phyloP scores from a whole-genome alignment of 2,888 invertebrate species.

The Melolontha melolontha region DNA sequence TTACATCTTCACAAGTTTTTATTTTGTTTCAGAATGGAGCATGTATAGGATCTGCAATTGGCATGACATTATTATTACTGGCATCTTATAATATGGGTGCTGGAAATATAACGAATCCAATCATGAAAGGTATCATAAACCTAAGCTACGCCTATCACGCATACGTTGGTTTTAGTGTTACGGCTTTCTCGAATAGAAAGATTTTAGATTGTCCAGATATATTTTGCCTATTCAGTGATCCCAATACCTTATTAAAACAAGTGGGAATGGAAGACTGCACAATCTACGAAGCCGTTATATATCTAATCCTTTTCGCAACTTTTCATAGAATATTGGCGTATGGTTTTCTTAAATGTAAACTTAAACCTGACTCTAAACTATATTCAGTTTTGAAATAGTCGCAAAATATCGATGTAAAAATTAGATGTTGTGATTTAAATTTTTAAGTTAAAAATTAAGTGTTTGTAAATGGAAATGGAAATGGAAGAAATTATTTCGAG shows the following conservation, averaged over 20 bases:
- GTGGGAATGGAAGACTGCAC: slow-evolving; percentile 43
- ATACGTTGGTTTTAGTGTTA: slow-evolving; percentile 68
- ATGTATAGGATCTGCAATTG: slow-evolving; percentile 70
- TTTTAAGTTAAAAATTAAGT: too few species aligned
- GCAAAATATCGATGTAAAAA: background rate
- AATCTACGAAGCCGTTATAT: slow-evolving; percentile 37
- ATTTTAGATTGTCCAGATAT: slow-evolving; percentile 39
- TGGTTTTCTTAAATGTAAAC: slow-evolving; percentile 41
- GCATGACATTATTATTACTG: slow-evolving; percentile 70
- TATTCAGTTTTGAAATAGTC: slow-evolving; percentile 25
- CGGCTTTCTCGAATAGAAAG: slow-evolving; percentile 26
- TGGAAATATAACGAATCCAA: slow-evolving; percentile 67
- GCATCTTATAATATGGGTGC: slow-evolving; percentile 75
- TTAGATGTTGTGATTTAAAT: background rate
- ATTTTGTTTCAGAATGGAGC: slow-evolving; percentile 71
- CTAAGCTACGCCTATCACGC: slow-evolving; percentile 77
- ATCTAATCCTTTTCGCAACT: slow-evolving; percentile 37
- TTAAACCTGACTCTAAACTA: slow-evolving; percentile 42
- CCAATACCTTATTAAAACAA: slow-evolving; percentile 42
- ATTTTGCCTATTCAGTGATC: slow-evolving; percentile 46
- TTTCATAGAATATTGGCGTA: slow-evolving; percentile 44
- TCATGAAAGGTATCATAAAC: slow-evolving; percentile 70
- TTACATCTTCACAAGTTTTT: background rate
- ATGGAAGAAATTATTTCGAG: too few species aligned
- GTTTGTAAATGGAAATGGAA: too few species aligned